phyloP scores from a whole-genome alignment of 2,113 vertebrate genomes.

The Syrrhaptes paradoxus region DNA sequence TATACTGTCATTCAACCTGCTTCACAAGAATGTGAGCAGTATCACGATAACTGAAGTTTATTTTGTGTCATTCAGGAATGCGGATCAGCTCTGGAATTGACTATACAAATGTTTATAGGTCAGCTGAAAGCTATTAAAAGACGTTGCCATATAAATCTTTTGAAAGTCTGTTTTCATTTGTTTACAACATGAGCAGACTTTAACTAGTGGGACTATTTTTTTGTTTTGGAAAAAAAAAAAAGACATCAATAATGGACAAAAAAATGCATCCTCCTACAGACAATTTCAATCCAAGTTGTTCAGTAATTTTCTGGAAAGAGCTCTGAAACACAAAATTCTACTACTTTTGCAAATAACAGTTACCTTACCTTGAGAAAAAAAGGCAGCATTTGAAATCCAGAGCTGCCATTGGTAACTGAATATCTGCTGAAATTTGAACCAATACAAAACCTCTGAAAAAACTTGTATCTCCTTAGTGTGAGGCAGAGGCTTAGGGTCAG shows the following conservation, averaged over 20 bases:
- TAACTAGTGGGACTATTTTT: background rate
- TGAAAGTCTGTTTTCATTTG: background rate
- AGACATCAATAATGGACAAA: background rate
- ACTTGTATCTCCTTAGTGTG: background rate
- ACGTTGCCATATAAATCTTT: background rate
- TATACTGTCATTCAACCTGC: background rate
- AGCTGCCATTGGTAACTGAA: background rate
- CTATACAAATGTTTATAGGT: background rate
- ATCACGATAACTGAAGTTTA: background rate
- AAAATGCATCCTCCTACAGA: background rate
- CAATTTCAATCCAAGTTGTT: background rate
- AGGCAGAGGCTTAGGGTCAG: background rate
- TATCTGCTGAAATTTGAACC: background rate
- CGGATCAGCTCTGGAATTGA: background rate
- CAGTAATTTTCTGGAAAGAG: background rate
- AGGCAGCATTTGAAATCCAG: background rate
- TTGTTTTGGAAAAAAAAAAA: background rate
- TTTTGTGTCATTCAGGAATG: background rate
- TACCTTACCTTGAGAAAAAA: background rate
- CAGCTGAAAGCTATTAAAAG: background rate
- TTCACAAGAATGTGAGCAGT: background rate
- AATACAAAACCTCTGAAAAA: background rate
- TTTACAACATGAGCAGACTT: background rate
- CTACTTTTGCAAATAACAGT: background rate
- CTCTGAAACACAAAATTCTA: background rate